Percentiles rank a stretch among this genome's conserved stretches.
phyloP scores from a whole-genome alignment of 2,797 vertebrate genomes.

The Muscicapa striata region DNA sequence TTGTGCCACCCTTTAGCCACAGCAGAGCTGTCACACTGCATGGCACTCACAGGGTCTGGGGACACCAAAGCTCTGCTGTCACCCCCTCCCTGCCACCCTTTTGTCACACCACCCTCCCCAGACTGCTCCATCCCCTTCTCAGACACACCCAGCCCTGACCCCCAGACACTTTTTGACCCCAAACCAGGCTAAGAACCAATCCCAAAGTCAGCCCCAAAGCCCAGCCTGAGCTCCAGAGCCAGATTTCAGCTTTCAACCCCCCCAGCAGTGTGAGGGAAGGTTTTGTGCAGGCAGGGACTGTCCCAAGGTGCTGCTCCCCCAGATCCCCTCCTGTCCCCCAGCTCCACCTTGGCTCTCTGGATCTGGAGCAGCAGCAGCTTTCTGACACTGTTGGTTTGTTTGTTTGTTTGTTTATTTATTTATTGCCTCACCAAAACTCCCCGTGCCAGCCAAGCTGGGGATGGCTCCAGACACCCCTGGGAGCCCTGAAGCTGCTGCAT shows the following conservation, averaged over 20 bases:
- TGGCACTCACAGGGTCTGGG: too few species aligned
- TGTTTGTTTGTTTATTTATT: neutral
- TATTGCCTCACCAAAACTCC: neutral
- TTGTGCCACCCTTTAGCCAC: too few species aligned
- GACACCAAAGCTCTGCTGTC: too few species aligned
- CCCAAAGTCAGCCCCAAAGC: neutral
- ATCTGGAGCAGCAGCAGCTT: rapidly evolving
- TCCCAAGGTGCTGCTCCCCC: rapidly evolving
- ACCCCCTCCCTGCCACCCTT: neutral
- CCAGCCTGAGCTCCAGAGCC: neutral
- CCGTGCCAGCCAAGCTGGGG: neutral
- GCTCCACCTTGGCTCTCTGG: rapidly evolving
- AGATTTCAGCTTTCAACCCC: neutral
- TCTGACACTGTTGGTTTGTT: neutral
- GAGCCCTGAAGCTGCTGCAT: neutral
- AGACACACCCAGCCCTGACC: neutral
- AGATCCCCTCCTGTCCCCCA: rapidly evolving
- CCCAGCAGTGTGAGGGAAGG: neutral
- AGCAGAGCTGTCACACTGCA: too few species aligned
- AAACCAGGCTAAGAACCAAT: neutral
- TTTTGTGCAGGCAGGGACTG: rapidly evolving
- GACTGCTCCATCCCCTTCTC: neutral
- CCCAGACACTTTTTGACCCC: neutral
- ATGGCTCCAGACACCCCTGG: neutral
- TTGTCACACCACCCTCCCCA: rapidly evolving